A percentile compares a stretch with the other conserved stretches of the same genome.
phyloP scores from a whole-genome alignment of 2,888 invertebrate species.

The Chirona hameri region DNA sequence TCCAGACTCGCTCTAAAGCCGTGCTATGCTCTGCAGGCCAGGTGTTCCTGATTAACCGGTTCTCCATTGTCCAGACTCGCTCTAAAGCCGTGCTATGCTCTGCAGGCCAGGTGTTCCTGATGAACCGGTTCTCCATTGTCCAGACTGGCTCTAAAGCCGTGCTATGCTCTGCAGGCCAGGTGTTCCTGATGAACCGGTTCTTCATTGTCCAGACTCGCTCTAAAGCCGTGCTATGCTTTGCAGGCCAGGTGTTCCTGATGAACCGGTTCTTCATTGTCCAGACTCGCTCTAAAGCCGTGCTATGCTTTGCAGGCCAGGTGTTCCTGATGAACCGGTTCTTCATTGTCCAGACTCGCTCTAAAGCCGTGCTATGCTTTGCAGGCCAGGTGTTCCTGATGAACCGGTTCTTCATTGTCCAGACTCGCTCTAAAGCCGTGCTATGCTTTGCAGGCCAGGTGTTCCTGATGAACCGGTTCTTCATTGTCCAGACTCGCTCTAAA shows the following conservation, averaged over 20 bases:
- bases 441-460: constrained; percentile 81
- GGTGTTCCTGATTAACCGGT: constrained; percentile 92
- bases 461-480: constrained; percentile 82
- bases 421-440: constrained; percentile 30
- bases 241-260: constrained; percentile 95
- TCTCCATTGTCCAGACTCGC: constrained; percentile 47
- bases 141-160: constrained; percentile 31
- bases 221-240: constrained; percentile 42
- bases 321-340: constrained; percentile 90
- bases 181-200: constrained; percentile 92
- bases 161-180: constrained; percentile 67
- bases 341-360: constrained; percentile 30
- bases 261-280: constrained; percentile 63
- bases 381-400: constrained; percentile 96
- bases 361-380: constrained; percentile 49
- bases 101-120: constrained; percentile 91
- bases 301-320: constrained; percentile 74
- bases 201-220: constrained; percentile 6
- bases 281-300: constrained; percentile 30
- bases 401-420: constrained; percentile 57
- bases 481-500: constrained; percentile 30
- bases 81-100: constrained; percentile 39
- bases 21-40: constrained; percentile 62
- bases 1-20: constrained; percentile 31
- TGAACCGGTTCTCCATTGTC: constrained; percentile 70